Evolutionary conservation across 2,797 vertebrate species (phyloP).

Genomic region (Argentina silus): DNA sequence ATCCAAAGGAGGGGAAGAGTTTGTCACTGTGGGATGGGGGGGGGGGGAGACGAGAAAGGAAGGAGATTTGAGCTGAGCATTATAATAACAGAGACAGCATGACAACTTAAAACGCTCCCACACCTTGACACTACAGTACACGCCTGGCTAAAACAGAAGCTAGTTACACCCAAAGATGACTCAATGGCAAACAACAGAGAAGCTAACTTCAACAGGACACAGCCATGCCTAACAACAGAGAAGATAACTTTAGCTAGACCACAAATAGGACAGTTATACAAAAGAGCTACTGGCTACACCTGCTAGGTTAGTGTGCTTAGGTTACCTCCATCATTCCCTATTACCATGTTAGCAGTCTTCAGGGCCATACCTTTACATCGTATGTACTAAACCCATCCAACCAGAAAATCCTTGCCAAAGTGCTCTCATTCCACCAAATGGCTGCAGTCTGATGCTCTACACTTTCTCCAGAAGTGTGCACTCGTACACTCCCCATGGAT

Average conservation of each 20-base stretch:
- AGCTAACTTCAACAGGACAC: no score
- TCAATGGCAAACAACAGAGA: no score
- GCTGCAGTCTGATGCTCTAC: not conserved
- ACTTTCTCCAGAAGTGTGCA: not conserved
- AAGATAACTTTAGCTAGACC: no score
- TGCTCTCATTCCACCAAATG: no score
- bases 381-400: not conserved
- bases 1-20: conserved; percentile 93
- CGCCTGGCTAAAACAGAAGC: no score
- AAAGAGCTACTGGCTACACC: not conserved
- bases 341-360: not conserved
- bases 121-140: no score
- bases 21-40: conserved; percentile 80
- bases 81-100: no score
- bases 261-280: not conserved
- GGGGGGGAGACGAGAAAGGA: no score
- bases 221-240: no score
- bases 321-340: not conserved
- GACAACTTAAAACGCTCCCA: no score
- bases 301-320: not conserved
- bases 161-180: no score
- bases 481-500: not conserved
- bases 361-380: not conserved
- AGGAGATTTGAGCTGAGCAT: no score
- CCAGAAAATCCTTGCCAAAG: not conserved